Conservation (phyloP, 2,113 vertebrate genomes). For the Argyrosomus japonicus region DNA sequence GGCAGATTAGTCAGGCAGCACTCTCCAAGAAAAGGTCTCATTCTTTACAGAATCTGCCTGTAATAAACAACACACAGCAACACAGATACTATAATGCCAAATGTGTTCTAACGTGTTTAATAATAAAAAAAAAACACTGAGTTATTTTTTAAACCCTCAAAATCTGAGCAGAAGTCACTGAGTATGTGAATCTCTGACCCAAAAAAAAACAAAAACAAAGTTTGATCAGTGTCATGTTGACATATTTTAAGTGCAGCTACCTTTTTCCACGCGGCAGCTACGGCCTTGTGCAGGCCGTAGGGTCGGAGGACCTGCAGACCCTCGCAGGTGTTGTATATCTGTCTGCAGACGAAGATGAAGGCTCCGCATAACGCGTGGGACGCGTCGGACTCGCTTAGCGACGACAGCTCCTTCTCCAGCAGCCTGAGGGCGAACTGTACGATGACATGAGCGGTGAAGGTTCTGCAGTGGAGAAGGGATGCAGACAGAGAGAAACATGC, state of each 20-base stretch:
- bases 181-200: not conserved
- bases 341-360: slow-evolving; percentile 93
- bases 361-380: slow-evolving; percentile 87
- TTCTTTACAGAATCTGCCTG: not conserved
- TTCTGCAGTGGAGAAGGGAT: slow-evolving; percentile 75
- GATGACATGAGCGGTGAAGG: slow-evolving; percentile 87
- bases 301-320: slow-evolving; percentile 89
- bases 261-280: slow-evolving; percentile 91
- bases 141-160: not conserved
- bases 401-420: slow-evolving; percentile 84
- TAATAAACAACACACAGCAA: not conserved
- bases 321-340: slow-evolving; percentile 94
- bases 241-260: slow-evolving; percentile 71
- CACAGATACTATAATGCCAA: not conserved
- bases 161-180: not conserved
- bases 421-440: slow-evolving; percentile 91
- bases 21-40: not conserved
- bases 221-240: not conserved
- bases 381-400: slow-evolving; percentile 77
- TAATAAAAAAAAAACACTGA: not conserved
- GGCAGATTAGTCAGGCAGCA: not conserved
- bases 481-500: not conserved
- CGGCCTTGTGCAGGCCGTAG: slow-evolving; percentile 88
- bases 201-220: not conserved
- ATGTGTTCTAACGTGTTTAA: not conserved